Percentiles rank a stretch among this genome's conserved stretches.
Conservation (phyloP, 2,113 vertebrate species). For the Stigmatopora argus region DNA sequence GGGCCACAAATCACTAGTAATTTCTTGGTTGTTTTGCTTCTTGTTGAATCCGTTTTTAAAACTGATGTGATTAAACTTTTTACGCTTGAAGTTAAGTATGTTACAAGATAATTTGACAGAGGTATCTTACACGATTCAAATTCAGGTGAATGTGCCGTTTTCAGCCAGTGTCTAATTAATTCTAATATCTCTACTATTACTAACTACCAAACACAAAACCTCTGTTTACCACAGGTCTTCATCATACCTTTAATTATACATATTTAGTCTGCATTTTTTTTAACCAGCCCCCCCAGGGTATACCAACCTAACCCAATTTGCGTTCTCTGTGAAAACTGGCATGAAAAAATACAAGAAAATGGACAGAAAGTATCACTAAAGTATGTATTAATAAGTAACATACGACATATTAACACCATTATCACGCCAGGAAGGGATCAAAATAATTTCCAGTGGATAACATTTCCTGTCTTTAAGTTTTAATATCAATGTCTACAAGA, state of each 20-base stretch:
- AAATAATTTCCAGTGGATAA: neutral
- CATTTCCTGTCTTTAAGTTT: neutral
- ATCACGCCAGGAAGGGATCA: neutral
- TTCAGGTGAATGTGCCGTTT: conserved; percentile 15
- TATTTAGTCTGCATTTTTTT: neutral
- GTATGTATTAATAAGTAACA: neutral
- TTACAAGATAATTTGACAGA: conserved; percentile 29
- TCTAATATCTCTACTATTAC: neutral
- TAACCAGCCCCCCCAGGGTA: neutral
- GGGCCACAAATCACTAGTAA: neutral
- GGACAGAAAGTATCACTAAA: too few species aligned
- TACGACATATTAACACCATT: too few species aligned
- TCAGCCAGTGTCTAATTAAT: neutral
- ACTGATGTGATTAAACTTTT: too few species aligned
- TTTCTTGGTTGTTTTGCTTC: neutral
- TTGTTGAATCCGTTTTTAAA: neutral
- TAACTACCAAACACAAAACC: neutral
- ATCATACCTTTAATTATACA: neutral
- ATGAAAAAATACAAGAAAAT: too few species aligned
- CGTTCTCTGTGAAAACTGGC: neutral
- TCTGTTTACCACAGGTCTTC: neutral
- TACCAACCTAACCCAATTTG: neutral
- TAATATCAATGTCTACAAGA: neutral
- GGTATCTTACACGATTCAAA: conserved; percentile 40
- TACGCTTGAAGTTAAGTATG: conserved; percentile 17